Base-by-base conservation (phyloP, 1,140 invertebrate genomes). In the Drosophila truncata region DNA sequence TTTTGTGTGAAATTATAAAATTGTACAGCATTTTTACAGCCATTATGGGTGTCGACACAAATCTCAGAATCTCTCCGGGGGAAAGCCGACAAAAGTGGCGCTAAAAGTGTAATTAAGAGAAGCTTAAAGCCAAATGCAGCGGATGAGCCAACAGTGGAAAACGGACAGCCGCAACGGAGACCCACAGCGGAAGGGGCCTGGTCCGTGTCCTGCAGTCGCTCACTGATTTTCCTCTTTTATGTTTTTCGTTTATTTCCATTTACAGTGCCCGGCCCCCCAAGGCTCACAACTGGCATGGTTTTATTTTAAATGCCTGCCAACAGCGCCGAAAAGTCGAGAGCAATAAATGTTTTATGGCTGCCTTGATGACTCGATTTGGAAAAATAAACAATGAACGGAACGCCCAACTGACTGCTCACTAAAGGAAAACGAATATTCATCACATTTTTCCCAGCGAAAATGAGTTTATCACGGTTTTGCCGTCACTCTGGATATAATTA, bases 271-370 rank as follows among this genome's bases (percentile, higher is more conserved):
- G 33, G 52, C 39, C 33, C 6, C 16, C 5, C 27, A 8, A 16
- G 46, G 35, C 55, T 8, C 2, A 16, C 23, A 47, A 27, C 25
- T 49, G 47, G 3, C n/a, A 50, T 50, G 49, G 27, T 75, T 76
- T 76, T 58, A 37, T 76, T 75, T 65, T 23, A 23, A 64, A 64
- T 71, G 39, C 67, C 66, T n/a, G 50, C 66, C 66, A 27, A 20
- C 16, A 72, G 60, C 52, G 60, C 50, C 73, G 33, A 76, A 76
- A 76, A 76, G 73, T 76, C 60, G 73, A 35, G 52, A 52, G 72
- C 73, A 76, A 76, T 76, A 76, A 76, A 76, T 76, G 52, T 66
- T 76, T 76, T 75, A 76, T 76, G 50, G 52, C 4, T 50, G 41
- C 60, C 71, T 57, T 35, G 50, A 25, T 64, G 50, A 31, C 42